A percentile compares a stretch with the other conserved stretches of the same genome.
Conservation (phyloP, 2,888 invertebrate species). For the Melipona beecheii region DNA sequence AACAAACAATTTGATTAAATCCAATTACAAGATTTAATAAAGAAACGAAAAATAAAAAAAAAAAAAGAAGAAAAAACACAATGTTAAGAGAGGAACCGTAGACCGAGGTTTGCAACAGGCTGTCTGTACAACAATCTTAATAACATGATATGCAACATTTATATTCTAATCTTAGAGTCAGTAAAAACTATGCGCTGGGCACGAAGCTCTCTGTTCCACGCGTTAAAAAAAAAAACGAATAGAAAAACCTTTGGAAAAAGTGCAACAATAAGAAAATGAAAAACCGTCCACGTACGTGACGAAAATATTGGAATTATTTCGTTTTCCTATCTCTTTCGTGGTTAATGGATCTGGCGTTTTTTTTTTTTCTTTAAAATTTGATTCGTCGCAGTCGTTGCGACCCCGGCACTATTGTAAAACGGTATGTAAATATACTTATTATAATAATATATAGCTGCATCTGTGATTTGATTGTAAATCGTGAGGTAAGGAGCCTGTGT, state of each 20-base stretch:
- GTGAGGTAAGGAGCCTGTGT: slow-evolving; percentile 83
- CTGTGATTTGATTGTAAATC: slow-evolving; percentile 83
- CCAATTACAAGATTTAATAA: background rate
- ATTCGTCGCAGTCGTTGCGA: slow-evolving; percentile 73
- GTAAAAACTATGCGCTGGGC: slow-evolving; percentile 83
- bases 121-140: slow-evolving; percentile 83
- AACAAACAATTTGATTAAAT: background rate
- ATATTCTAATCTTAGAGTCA: slow-evolving; percentile 82
- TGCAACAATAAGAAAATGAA: slow-evolving; percentile 81
- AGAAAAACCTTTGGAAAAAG: slow-evolving; percentile 71
- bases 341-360: slow-evolving; percentile 37
- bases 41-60: background rate
- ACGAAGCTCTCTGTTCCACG: slow-evolving; percentile 74
- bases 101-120: slow-evolving; percentile 78
- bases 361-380: slow-evolving; percentile 56
- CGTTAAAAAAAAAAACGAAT: slow-evolving; percentile 63
- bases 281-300: slow-evolving; percentile 64
- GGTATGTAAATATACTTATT: slow-evolving; percentile 83
- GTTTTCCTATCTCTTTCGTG: slow-evolving; percentile 48
- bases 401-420: slow-evolving; percentile 81
- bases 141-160: slow-evolving; percentile 84
- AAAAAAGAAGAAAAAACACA: background rate
- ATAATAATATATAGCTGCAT: slow-evolving; percentile 84
- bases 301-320: slow-evolving; percentile 44
- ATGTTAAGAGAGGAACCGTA: slow-evolving; percentile 62